Conservation (phyloP, 2,113 vertebrate species). For the Caranx melampygus region DNA sequence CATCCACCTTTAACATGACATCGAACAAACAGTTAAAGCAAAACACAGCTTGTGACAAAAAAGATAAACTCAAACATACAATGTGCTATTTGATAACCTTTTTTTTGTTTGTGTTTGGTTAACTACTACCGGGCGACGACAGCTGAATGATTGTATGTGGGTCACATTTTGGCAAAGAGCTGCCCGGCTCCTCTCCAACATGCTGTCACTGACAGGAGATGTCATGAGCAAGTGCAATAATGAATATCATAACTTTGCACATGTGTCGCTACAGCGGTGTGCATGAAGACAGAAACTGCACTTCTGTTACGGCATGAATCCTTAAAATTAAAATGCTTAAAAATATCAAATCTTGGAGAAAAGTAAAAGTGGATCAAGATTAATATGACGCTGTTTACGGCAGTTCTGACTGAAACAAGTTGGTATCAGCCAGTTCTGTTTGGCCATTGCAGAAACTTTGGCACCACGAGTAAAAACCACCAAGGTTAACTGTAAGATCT, state of each 20-base stretch:
- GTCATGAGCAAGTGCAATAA: constrained; percentile 47
- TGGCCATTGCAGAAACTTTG: constrained; percentile 55
- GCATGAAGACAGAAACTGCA: not conserved
- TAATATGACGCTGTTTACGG: constrained; percentile 41
- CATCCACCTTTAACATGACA: constrained; percentile 42
- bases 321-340: constrained; percentile 32
- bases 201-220: constrained; percentile 11
- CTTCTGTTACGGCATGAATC: constrained; percentile 29
- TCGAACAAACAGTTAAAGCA: constrained; percentile 46
- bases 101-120: not conserved
- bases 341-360: constrained; percentile 35
- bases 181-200: constrained; percentile 39
- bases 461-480: constrained; percentile 46
- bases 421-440: constrained; percentile 37
- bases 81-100: constrained; percentile 42
- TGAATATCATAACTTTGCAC: constrained; percentile 37
- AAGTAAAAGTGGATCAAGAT: constrained; percentile 43
- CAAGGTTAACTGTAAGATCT: constrained; percentile 24
- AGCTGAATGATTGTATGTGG: constrained; percentile 9
- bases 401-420: constrained; percentile 13
- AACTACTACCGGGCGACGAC: not conserved
- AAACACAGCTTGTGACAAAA: constrained; percentile 54
- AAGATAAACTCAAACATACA: constrained; percentile 41
- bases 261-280: constrained; percentile 25
- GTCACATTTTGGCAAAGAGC: constrained; percentile 46